Percentiles rank a stretch among this genome's conserved stretches.
phyloP scores from a whole-genome alignment of 2,113 vertebrate genomes.

The Neogobius melanostomus region DNA sequence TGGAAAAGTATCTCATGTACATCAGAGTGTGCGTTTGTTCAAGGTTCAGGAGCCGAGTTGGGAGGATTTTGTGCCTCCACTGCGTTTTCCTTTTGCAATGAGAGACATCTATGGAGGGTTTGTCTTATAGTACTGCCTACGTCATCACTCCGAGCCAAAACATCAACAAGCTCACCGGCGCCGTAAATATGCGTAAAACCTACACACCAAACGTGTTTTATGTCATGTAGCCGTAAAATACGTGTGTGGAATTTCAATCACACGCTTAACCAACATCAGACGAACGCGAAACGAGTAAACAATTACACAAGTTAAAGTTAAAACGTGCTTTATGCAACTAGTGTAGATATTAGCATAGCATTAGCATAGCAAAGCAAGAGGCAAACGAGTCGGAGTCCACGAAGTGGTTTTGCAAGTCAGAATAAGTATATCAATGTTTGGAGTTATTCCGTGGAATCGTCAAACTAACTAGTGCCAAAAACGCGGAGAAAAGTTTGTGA shows the following conservation, averaged over 20 bases:
- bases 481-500: background rate
- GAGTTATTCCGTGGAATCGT: no score
- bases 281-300: background rate
- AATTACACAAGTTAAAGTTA: background rate
- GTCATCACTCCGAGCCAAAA: constrained; percentile 67
- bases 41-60: constrained; percentile 1
- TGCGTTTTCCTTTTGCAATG: constrained; percentile 11
- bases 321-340: background rate
- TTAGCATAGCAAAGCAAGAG: constrained; percentile 1
- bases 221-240: background rate
- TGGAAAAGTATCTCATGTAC: constrained; percentile 69
- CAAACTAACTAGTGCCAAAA: background rate
- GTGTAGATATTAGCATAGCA: background rate
- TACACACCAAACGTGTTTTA: constrained; percentile 2
- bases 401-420: background rate
- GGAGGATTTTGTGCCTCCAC: constrained; percentile 29
- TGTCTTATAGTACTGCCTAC: constrained; percentile 15
- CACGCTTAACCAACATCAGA: background rate
- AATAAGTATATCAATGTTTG: background rate
- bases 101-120: constrained; percentile 53
- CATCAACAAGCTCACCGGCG: constrained; percentile 20
- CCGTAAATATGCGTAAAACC: constrained; percentile 8
- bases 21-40: constrained; percentile 49
- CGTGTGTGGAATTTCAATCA: background rate
- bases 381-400: background rate